Evolutionary conservation across 2,797 vertebrate genomes (phyloP), one percentile per base, ranked within the genome.

Genomic region (Salmo trutta): DNA sequence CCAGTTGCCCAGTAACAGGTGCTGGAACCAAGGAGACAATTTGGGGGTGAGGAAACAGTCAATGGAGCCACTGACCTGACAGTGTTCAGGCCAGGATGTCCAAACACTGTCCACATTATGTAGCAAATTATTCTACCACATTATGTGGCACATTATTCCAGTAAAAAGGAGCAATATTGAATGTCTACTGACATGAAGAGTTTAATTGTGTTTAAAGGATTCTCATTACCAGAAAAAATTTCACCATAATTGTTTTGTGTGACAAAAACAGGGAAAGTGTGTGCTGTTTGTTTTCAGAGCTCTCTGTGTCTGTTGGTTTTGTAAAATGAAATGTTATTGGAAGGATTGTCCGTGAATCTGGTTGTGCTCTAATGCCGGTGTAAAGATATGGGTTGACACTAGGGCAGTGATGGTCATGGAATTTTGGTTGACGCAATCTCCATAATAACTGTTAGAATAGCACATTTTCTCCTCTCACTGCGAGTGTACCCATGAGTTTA

Each of bases 1-100:
- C 91, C 94, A 95, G 89, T 92, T 94, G 92, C 91, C 91, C 88
- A 81, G 81, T 84, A 88, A 90, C 92, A 93, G 91, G 92, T 88
- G 88, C 88, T 92, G 91, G 87, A 90, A 90, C 84, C 79, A 77
- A 21, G 47, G n/a, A 71, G 19, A 27, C 1, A 56, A 56, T 12
- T 90, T 88, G 87, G 84, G 88, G 83, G 83, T 81, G 83, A 90
- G 85, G 86, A 89, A 90, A 79, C 75, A 87, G 82, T 83, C 85
- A 82, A 81, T 87, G 73, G 85, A 89, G 77, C 85, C 83, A 85
- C 83, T 89, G 88, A 88, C 86, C 90, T 84, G 88, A 90, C 86
- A 85, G 85, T 79, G 52, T 72, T n/a, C 19, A 41, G 41, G 31
- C 15, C 19, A 62, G 64, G 31, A 47, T 41, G 69, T 52, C 73